These are phyloP conservation scores for Adelosebastes latens DNA, from an alignment of 2,797 vertebrate species.

Conservation along the genomic window DNA sequence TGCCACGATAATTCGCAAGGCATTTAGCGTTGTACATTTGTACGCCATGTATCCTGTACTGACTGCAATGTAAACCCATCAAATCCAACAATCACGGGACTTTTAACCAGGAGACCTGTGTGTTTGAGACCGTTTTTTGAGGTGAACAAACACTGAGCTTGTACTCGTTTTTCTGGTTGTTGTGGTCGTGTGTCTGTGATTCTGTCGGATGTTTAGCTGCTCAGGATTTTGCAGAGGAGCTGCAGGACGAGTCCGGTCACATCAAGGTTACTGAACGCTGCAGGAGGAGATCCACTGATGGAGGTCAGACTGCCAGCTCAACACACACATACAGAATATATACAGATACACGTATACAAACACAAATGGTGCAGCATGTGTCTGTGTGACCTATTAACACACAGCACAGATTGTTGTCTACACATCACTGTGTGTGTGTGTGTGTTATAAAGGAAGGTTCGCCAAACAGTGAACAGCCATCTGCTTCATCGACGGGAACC, in stretches of 20 bases:
- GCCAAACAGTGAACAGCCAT: slow-evolving; percentile 8
- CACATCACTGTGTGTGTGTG: neutral
- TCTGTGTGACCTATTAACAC: neutral
- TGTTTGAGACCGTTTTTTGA: too few relatives aligned
- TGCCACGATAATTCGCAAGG: too few relatives aligned
- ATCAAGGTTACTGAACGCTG: slow-evolving; percentile 27
- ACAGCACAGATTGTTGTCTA: neutral
- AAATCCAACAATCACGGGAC: too few relatives aligned
- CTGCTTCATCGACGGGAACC: slow-evolving; percentile 4
- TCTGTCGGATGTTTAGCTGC: neutral
- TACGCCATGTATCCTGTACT: too few relatives aligned
- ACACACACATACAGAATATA: neutral
- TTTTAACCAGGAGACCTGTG: too few relatives aligned
- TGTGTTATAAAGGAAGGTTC: neutral
- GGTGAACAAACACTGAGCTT: neutral
- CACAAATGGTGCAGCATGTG: slow-evolving; percentile 18
- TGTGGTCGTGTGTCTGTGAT: neutral
- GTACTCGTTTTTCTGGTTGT: neutral
- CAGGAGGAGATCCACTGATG: slow-evolving; percentile 20
- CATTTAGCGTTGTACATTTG: too few relatives aligned
- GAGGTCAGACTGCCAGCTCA: neutral
- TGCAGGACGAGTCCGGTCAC: slow-evolving; percentile 4
- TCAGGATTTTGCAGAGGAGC: slow-evolving; percentile 3
- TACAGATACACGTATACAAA: neutral
- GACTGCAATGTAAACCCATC: too few relatives aligned